phyloP scores from a whole-genome alignment of 2,888 invertebrate species.

The Acrobeloides nanus region DNA sequence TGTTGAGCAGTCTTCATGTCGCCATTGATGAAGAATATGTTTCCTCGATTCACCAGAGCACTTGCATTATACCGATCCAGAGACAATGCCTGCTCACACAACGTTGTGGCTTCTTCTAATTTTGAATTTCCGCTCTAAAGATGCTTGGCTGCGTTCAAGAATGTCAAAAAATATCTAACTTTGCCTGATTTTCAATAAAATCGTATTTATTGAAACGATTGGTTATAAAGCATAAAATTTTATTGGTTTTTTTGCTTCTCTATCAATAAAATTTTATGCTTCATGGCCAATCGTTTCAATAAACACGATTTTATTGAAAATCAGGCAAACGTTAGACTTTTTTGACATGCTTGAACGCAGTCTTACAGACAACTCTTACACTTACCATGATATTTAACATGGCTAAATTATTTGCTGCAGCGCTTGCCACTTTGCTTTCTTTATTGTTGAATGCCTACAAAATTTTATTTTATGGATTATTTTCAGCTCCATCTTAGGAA shows the following conservation, averaged over 20 bases:
- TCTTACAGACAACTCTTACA: too few species aligned
- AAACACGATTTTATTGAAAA: too few species aligned
- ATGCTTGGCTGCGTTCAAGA: too few species aligned
- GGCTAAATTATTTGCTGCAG: constrained; percentile 76
- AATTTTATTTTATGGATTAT: too few species aligned
- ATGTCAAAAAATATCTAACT: too few species aligned
- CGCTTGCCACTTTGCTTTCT: constrained; percentile 71
- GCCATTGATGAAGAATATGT: constrained; percentile 67
- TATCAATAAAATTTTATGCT: too few species aligned
- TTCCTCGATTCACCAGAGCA: constrained; percentile 71
- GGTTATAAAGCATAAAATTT: not conserved
- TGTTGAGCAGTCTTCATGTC: constrained; percentile 36
- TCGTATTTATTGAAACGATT: too few species aligned
- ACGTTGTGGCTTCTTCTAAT: constrained; percentile 67
- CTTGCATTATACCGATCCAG: constrained; percentile 71
- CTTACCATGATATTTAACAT: constrained; percentile 73
- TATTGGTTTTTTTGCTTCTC: too few species aligned
- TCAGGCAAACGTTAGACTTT: too few species aligned
- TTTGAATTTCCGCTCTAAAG: constrained; percentile 69
- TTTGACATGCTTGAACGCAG: too few species aligned
- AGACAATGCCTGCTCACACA: constrained; percentile 68
- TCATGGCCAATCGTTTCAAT: too few species aligned
- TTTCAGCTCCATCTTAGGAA: not conserved
- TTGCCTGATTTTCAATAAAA: too few species aligned
- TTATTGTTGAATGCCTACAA: constrained; percentile 71